Percentiles rank a stretch among this genome's conserved stretches.
Conservation (phyloP, 2,797 vertebrate genomes). For the Macropus fuliginosus region DNA sequence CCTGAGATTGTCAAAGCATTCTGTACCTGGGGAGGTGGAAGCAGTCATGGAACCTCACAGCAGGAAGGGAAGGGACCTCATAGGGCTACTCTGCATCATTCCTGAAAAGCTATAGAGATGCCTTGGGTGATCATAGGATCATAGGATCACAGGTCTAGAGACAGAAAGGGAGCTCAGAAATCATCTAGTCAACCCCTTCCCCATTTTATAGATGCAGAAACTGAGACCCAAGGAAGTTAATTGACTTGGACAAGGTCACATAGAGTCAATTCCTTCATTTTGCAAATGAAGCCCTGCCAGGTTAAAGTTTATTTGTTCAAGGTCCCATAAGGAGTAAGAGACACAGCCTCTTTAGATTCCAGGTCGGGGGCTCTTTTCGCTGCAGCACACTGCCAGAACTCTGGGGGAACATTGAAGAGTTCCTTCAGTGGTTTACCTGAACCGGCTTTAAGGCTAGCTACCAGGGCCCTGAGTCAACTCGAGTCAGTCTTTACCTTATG, state of each 20-base stretch:
- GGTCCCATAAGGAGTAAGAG: neutral
- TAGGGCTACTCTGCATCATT: neutral
- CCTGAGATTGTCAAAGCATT: neutral
- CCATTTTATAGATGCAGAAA: neutral
- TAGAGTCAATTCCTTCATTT: neutral
- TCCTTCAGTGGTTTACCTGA: neutral
- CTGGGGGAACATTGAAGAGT: neutral
- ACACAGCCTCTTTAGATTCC: neutral
- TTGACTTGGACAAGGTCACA: neutral
- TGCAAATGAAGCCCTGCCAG: neutral
- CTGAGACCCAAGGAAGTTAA: neutral
- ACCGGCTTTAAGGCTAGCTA: neutral
- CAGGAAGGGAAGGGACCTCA: neutral
- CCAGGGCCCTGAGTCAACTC: neutral
- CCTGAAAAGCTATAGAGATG: neutral
- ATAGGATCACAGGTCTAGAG: neutral
- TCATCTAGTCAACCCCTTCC: neutral
- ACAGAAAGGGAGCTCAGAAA: neutral
- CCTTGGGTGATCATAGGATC: neutral
- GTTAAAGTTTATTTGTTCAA: neutral
- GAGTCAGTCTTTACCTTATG: neutral
- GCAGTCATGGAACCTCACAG: neutral
- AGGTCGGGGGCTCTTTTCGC: neutral
- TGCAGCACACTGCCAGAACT: neutral
- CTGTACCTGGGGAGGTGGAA: neutral